These are phyloP conservation scores for Nanorana parkeri DNA, from an alignment of 2,113 vertebrate species.

Conservation along the genomic window DNA sequence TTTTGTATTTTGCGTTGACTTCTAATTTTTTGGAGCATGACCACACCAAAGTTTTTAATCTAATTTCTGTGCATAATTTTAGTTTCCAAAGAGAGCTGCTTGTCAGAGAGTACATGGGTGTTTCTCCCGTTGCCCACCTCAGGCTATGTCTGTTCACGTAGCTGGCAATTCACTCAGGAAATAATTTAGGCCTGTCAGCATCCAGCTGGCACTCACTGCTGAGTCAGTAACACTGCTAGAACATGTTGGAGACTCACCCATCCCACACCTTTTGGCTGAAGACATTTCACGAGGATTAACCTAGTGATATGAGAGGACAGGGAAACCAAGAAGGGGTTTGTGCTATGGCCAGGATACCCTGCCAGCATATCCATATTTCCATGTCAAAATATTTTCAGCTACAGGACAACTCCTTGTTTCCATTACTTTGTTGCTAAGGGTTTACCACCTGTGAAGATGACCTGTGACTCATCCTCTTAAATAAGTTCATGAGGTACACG, in stretches of 20 bases:
- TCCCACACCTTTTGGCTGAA: constrained; percentile 8
- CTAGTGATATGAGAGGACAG: not conserved
- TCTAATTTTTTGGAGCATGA: not conserved
- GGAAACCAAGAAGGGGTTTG: not conserved
- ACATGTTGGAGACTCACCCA: constrained; percentile 19
- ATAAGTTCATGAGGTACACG: not conserved
- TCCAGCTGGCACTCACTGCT: not conserved
- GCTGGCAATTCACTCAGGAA: constrained; percentile 14
- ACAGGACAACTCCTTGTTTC: not conserved
- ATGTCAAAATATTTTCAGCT: not conserved
- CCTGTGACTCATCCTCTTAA: not conserved
- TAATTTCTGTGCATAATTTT: not conserved
- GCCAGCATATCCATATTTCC: not conserved
- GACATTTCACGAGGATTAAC: constrained; percentile 1
- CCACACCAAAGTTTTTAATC: not conserved
- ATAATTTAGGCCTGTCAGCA: rapidly evolving
- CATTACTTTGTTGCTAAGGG: not conserved
- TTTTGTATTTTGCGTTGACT: too few relatives aligned
- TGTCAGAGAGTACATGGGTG: not conserved
- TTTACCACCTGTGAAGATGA: not conserved
- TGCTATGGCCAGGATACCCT: not conserved
- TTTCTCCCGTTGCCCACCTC: constrained; percentile 6
- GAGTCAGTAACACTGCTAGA: not conserved
- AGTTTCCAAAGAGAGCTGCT: not conserved
- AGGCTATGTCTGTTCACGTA: constrained; percentile 18